A percentile compares a stretch with the other conserved stretches of the same genome.
Conservation (phyloP, 2,888 invertebrate genomes). For the Amiota mariae region DNA sequence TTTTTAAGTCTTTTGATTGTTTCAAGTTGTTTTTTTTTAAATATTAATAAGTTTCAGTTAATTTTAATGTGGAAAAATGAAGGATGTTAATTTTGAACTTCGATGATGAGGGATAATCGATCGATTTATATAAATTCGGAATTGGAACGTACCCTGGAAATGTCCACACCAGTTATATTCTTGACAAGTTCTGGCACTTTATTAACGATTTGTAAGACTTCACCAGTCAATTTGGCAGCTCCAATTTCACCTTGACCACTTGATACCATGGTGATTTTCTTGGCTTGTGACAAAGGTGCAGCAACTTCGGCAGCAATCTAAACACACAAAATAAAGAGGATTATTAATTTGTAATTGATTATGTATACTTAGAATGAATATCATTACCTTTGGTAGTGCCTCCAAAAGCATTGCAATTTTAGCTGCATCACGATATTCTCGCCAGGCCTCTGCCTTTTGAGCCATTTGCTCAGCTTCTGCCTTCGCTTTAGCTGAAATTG, state of each 20-base stretch:
- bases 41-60: too few species aligned
- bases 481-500: slow-evolving; percentile 93
- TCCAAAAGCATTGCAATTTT: slow-evolving; percentile 98
- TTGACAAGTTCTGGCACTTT: slow-evolving; percentile 94
- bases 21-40: slow-evolving; percentile 55
- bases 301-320: slow-evolving; percentile 97
- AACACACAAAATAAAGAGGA: slow-evolving; percentile 34
- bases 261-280: slow-evolving; percentile 97
- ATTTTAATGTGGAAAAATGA: background rate
- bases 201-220: slow-evolving; percentile 93
- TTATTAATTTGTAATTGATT: background rate
- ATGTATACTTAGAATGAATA: background rate
- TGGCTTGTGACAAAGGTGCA: slow-evolving; percentile 93
- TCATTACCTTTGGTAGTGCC: slow-evolving; percentile 89
- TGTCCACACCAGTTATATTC: slow-evolving; percentile 94
- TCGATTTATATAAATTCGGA: slow-evolving; percentile 72
- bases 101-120: slow-evolving; percentile 9
- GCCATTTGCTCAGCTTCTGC: slow-evolving; percentile 98
- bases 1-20: slow-evolving; percentile 68
- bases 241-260: slow-evolving; percentile 93
- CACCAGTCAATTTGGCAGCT: slow-evolving; percentile 94
- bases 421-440: slow-evolving; percentile 95
- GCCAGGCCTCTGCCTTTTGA: slow-evolving; percentile 97
- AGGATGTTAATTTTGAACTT: background rate
- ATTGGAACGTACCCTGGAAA: slow-evolving; percentile 83